Evolutionary conservation across 2,113 vertebrate species (phyloP).

Genomic region (Amphiprion percula): DNA sequence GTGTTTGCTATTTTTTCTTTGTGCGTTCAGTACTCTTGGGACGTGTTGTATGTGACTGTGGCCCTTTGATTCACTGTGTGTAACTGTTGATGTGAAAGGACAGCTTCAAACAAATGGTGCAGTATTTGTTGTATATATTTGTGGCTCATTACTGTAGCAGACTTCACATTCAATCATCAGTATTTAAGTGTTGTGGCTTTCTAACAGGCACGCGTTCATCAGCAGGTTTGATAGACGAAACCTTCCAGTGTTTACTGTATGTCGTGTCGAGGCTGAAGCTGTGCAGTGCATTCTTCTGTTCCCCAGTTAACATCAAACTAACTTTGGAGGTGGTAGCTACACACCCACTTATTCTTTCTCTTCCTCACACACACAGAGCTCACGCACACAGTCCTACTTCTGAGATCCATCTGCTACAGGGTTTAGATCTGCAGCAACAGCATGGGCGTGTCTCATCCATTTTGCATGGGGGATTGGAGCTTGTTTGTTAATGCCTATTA

Average conservation of each 20-base stretch:
- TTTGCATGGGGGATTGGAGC: conserved; percentile 65
- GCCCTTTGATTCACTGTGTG: conserved; percentile 27
- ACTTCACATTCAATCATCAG: background rate
- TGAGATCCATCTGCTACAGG: conserved; percentile 59
- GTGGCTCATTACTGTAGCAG: background rate
- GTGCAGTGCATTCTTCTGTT: conserved; percentile 28
- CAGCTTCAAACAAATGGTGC: background rate
- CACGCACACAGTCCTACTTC: conserved; percentile 25
- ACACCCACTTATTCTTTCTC: conserved; percentile 19
- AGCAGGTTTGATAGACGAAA: conserved; percentile 1
- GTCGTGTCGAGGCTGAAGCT: conserved; percentile 33
- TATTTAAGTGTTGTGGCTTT: conserved; percentile 19
- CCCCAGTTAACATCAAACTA: conserved; percentile 18
- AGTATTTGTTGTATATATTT: background rate
- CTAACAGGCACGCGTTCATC: background rate
- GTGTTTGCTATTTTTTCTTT: conserved; percentile 44
- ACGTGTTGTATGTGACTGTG: conserved; percentile 58
- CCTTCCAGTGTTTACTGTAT: conserved; percentile 2
- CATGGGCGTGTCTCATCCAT: conserved; percentile 72
- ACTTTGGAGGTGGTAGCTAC: conserved; percentile 24
- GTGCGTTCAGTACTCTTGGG: conserved; percentile 45
- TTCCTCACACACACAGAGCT: background rate
- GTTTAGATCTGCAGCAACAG: conserved; percentile 62
- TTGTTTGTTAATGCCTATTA: conserved; percentile 52
- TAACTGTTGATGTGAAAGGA: conserved; percentile 29